phyloP scores from a whole-genome alignment of 1,140 invertebrate species.

The Bradynema listronoti region DNA sequence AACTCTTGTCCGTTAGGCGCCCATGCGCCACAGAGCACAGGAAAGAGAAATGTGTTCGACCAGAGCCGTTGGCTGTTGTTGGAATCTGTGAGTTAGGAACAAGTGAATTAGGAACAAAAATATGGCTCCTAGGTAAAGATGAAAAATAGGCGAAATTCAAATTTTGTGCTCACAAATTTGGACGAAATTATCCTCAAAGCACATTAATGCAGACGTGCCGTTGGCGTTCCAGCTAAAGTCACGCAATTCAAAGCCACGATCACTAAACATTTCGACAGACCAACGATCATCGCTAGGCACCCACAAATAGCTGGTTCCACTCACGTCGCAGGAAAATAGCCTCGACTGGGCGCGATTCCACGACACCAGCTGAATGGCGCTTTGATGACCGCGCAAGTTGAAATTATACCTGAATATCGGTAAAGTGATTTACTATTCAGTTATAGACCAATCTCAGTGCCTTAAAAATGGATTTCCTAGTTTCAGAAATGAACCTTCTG shows the following conservation, averaged over 20 bases:
- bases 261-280: slow-evolving; percentile 98
- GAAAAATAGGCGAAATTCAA: too few species aligned
- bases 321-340: slow-evolving; percentile 89
- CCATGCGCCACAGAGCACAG: slow-evolving; percentile 92
- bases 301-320: slow-evolving; percentile 97
- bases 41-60: slow-evolving; percentile 90
- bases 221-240: slow-evolving; percentile 98
- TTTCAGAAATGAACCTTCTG: too few species aligned
- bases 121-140: too few species aligned
- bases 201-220: slow-evolving; percentile 92
- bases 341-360: slow-evolving; percentile 99
- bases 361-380: slow-evolving; percentile 83
- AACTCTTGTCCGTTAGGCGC: slow-evolving; percentile 90
- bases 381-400: slow-evolving; percentile 88
- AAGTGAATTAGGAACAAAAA: too few species aligned
- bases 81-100: too few species aligned
- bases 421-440: too few species aligned
- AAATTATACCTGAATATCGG: slow-evolving; percentile 85
- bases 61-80: slow-evolving; percentile 93
- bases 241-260: slow-evolving; percentile 65
- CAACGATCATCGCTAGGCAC: slow-evolving; percentile 93
- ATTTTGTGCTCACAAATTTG: slow-evolving; percentile 55
- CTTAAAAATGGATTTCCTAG: too few species aligned
- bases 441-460: too few species aligned
- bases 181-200: slow-evolving; percentile 67